phyloP scores from a whole-genome alignment of 2,888 invertebrate genomes.

The Eudasyphora cyanicolor region DNA sequence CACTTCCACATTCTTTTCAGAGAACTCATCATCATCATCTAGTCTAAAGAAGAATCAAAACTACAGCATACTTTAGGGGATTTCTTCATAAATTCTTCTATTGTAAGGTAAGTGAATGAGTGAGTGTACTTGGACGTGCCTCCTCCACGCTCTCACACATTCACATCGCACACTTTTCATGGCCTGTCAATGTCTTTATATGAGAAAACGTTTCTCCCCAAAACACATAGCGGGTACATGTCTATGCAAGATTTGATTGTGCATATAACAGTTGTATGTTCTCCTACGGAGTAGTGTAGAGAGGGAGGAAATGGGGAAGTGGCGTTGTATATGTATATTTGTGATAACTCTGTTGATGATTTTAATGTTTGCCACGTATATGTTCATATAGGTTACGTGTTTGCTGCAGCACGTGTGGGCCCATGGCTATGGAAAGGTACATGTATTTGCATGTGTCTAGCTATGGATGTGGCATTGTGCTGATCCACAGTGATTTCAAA shows the following conservation, averaged over 20 bases:
- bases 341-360: slow-evolving; percentile 49
- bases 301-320: neutral
- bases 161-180: neutral
- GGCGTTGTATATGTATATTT: neutral
- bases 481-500: neutral
- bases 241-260: slow-evolving; percentile 6
- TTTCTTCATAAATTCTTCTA: slow-evolving; percentile 38
- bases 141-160: too few species aligned
- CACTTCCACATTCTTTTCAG: too few species aligned
- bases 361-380: slow-evolving; percentile 65
- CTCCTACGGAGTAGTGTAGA: too few species aligned
- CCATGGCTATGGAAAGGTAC: neutral
- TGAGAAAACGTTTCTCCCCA: too few species aligned
- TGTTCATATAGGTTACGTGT: slow-evolving; percentile 61
- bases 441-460: neutral
- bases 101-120: slow-evolving; percentile 30
- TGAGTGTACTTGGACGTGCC: too few species aligned
- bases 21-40: too few species aligned
- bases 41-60: slow-evolving; percentile 12
- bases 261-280: neutral
- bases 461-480: neutral
- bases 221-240: neutral
- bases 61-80: slow-evolving; percentile 56
- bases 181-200: slow-evolving; percentile 9
- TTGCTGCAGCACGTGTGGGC: slow-evolving; percentile 4